Evolutionary conservation across 1,140 invertebrate species (phyloP).

Genomic region (Scaptomyza montana): DNA sequence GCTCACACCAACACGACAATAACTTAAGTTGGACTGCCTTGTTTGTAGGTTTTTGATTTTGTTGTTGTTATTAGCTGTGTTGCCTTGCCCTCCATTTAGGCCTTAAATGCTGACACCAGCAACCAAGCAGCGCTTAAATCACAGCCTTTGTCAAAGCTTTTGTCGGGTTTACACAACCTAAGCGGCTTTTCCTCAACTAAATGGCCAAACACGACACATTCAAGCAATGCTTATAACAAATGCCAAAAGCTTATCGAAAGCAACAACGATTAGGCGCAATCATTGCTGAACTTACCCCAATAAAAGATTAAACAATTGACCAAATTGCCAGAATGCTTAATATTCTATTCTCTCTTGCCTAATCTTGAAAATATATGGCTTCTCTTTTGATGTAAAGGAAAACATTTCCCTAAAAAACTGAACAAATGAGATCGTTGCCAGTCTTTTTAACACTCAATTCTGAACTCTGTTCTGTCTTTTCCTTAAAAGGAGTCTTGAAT

Average conservation of each 20-base stretch:
- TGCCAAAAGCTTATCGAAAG: constrained; percentile 33
- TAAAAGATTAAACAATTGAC: not conserved
- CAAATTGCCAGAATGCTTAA: not conserved
- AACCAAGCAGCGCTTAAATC: constrained; percentile 46
- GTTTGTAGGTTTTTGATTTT: no score
- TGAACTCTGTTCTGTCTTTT: no score
- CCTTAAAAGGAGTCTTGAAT: no score
- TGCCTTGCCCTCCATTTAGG: constrained; percentile 22
- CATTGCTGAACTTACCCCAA: constrained; percentile 8
- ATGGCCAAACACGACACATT: constrained; percentile 2
- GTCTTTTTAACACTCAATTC: no score
- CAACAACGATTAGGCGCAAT: constrained; percentile 24
- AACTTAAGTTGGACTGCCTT: no score
- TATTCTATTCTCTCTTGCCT: not conserved
- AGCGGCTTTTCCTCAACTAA: constrained; percentile 59
- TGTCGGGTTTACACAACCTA: constrained; percentile 74
- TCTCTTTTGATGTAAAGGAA: no score
- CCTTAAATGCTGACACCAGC: constrained; percentile 57
- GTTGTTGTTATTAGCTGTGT: constrained; percentile 3
- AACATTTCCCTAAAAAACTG: no score
- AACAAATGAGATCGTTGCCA: no score
- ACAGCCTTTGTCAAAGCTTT: constrained; percentile 57
- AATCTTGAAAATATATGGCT: no score
- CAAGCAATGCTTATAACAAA: constrained; percentile 6
- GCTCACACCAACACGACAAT: constrained; percentile 39